Evolutionary conservation across 30 jellyfish, hydroid and myxozoan species (phyloP).

Genomic region (Sanderia malayensis): DNA sequence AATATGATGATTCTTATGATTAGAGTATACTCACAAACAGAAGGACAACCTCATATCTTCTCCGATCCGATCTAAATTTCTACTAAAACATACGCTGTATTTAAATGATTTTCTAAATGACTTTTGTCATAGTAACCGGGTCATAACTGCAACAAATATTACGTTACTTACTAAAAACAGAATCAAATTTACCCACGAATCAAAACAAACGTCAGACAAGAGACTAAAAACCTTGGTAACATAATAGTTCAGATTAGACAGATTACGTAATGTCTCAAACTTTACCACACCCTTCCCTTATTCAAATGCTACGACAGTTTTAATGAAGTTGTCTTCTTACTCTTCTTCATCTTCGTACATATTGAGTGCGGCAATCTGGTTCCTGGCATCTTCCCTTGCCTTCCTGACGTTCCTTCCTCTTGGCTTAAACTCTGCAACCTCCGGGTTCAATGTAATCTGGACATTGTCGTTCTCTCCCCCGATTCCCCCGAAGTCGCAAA

Average conservation of each 20-base stretch:
- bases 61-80: too few species aligned
- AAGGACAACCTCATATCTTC: too few species aligned
- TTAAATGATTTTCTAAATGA: neutral
- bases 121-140: slow-evolving; percentile 1
- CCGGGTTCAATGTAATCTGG: neutral
- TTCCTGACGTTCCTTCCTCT: neutral
- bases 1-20: too few species aligned
- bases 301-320: neutral
- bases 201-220: neutral
- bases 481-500: neutral
- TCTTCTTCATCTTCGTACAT: neutral
- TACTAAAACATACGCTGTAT: neutral
- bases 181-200: slow-evolving; percentile 6
- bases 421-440: neutral
- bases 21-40: too few species aligned
- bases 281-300: slow-evolving; percentile 8
- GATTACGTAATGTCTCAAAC: slow-evolving; percentile 8
- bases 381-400: neutral
- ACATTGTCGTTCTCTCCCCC: neutral
- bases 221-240: neutral
- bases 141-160: slow-evolving; percentile 11
- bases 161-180: slow-evolving; percentile 13
- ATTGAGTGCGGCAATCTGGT: neutral
- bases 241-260: slow-evolving; percentile 6
- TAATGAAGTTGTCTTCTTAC: neutral